Evolutionary conservation across 2,888 invertebrate genomes (phyloP).

Genomic region (Lamellibrachia columna): DNA sequence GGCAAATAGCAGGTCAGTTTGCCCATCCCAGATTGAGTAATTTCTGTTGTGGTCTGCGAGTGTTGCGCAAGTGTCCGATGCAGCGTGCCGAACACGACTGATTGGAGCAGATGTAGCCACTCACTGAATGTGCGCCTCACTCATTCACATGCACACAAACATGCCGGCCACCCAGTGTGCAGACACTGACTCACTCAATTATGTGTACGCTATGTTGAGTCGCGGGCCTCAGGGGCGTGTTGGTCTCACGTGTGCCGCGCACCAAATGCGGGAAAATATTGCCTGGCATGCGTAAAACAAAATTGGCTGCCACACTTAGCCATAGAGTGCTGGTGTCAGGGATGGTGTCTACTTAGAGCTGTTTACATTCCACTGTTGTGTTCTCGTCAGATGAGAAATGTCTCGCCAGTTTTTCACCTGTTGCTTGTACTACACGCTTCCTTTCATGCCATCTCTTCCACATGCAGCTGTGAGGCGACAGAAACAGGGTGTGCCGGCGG

Average conservation of each 20-base stretch:
- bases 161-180: neutral
- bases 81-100: neutral
- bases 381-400: neutral
- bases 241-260: neutral
- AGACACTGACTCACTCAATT: neutral
- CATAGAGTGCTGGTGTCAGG: neutral
- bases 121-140: neutral
- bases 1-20: neutral
- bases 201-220: neutral
- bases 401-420: neutral
- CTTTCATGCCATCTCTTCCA: neutral
- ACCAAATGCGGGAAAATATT: neutral
- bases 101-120: neutral
- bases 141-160: neutral
- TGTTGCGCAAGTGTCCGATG: conserved; percentile 10
- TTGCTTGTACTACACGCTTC: conserved; percentile 16
- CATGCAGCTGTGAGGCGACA: conserved; percentile 9
- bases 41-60: neutral
- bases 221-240: neutral
- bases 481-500: neutral
- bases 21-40: conserved; percentile 5
- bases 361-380: neutral
- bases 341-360: neutral
- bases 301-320: neutral
- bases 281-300: neutral